A percentile compares a stretch with the other conserved stretches of the same genome.
These are phyloP conservation scores for Pollimyrus isidori DNA, from an alignment of 2,113 vertebrate species.

Conservation along the genomic window DNA sequence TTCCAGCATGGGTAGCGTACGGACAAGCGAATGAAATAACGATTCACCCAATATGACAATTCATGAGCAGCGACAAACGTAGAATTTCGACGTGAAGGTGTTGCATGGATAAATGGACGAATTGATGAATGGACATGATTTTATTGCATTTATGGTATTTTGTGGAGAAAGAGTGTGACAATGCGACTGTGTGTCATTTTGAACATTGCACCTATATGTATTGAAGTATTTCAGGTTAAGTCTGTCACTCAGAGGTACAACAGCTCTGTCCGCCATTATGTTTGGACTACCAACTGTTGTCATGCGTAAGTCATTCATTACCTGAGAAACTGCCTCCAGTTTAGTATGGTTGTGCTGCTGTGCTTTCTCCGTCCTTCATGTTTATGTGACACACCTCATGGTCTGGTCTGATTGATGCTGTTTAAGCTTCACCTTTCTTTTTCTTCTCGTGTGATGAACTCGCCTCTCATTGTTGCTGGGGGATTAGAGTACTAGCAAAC, in stretches of 20 bases:
- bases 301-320: neutral
- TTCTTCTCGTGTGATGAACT: neutral
- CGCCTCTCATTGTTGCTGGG: neutral
- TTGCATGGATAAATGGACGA: neutral
- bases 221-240: neutral
- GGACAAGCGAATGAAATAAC: neutral
- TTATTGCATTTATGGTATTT: neutral
- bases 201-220: neutral
- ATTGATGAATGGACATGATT: neutral
- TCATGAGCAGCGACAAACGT: neutral
- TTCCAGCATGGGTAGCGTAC: neutral
- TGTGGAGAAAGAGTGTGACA: neutral
- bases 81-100: neutral
- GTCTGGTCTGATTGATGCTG: too few relatives aligned
- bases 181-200: neutral
- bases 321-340: neutral
- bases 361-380: neutral
- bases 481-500: neutral
- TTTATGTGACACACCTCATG: neutral
- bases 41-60: neutral
- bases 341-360: neutral
- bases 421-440: neutral
- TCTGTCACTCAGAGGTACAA: neutral
- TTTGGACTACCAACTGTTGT: neutral
- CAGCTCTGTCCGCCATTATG: neutral